Conservation (phyloP, 2,113 vertebrate species). For the Chaetodon trifascialis region DNA sequence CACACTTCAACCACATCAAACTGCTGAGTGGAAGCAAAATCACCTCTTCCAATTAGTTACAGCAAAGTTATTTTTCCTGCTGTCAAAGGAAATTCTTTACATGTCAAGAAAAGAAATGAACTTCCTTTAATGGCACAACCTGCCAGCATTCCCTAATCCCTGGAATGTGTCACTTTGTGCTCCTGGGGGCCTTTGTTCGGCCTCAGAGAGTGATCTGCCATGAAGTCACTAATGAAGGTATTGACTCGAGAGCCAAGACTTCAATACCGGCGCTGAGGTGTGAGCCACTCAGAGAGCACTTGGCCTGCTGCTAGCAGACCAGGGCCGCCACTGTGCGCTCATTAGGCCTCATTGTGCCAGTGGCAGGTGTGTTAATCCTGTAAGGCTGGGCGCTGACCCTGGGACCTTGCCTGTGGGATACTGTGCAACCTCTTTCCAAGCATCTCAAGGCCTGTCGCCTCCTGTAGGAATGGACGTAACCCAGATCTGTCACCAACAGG, state of each 20-base stretch:
- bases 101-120: conserved; percentile 50
- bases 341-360: conserved; percentile 73
- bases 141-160: conserved; percentile 66
- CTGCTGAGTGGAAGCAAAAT: conserved; percentile 6
- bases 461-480: conserved; percentile 49
- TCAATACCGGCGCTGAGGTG: conserved; percentile 59
- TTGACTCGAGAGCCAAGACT: conserved; percentile 67
- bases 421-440: conserved; percentile 56
- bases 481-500: conserved; percentile 57
- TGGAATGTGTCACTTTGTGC: conserved; percentile 81
- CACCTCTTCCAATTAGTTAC: conserved; percentile 43
- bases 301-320: conserved; percentile 57
- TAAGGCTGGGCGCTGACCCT: conserved; percentile 66
- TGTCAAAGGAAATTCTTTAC: conserved; percentile 50
- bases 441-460: conserved; percentile 59
- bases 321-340: conserved; percentile 61
- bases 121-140: conserved; percentile 60
- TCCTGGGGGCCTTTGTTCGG: conserved; percentile 65
- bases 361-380: conserved; percentile 79
- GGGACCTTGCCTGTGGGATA: conserved; percentile 64
- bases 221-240: conserved; percentile 81
- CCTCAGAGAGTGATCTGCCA: conserved; percentile 50
- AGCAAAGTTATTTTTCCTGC: conserved; percentile 21
- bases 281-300: conserved; percentile 66
- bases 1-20: conserved; percentile 35